Evolutionary conservation across 2,113 vertebrate genomes (phyloP).

Genomic region (Protobothrops mucrosquamatus): DNA sequence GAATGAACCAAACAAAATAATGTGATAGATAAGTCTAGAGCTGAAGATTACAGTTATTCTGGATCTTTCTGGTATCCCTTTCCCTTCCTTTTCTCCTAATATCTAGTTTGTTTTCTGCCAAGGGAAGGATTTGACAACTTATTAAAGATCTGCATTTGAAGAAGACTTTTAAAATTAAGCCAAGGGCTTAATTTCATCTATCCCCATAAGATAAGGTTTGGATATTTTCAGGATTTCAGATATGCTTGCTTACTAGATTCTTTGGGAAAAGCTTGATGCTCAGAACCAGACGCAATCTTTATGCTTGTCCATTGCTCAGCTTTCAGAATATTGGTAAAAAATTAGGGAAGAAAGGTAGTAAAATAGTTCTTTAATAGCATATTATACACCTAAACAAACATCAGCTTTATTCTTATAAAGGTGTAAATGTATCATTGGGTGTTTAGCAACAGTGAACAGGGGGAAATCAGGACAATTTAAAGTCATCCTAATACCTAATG

Average conservation of each 20-base stretch:
- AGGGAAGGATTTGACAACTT: background rate
- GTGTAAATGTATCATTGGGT: background rate
- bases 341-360: background rate
- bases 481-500: background rate
- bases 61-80: background rate
- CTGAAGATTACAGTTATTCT: background rate
- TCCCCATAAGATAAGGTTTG: background rate
- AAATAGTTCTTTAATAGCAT: background rate
- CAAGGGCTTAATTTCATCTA: background rate
- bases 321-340: background rate
- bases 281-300: background rate
- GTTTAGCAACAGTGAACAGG: background rate
- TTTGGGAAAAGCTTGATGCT: background rate
- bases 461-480: background rate
- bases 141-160: background rate
- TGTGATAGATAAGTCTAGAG: background rate
- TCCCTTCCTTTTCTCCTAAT: background rate
- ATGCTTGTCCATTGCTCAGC: background rate
- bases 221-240: background rate
- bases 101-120: background rate
- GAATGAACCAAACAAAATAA: background rate
- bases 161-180: background rate
- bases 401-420: background rate
- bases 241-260: background rate
- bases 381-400: background rate